Evolutionary conservation across 30 jellyfish, hydroid and myxozoan genomes (phyloP).

Genomic region (Turritopsis rubra): DNA sequence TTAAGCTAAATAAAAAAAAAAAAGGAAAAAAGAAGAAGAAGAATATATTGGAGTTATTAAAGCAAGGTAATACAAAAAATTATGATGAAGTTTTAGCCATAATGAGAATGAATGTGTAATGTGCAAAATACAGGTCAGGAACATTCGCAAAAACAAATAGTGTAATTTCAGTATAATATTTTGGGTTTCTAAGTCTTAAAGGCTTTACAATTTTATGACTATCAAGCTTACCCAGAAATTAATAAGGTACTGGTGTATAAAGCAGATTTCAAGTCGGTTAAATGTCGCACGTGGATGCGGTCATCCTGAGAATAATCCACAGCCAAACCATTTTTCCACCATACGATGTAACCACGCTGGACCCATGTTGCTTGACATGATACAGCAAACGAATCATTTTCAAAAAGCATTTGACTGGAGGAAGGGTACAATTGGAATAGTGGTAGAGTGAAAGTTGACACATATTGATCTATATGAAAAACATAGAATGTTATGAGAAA

Average conservation of each 20-base stretch:
- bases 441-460: constrained; percentile 41
- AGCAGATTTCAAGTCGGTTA: constrained; percentile 34
- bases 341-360: constrained; percentile 37
- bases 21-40: not conserved
- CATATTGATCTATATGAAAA: constrained; percentile 10
- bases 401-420: constrained; percentile 52
- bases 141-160: too few species aligned
- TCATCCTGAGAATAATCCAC: constrained; percentile 1
- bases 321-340: constrained; percentile 39
- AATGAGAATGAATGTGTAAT: too few species aligned
- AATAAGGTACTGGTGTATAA: constrained; percentile 30
- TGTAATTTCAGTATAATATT: too few species aligned
- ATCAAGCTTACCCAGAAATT: constrained; percentile 36
- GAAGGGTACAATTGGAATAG: constrained; percentile 38
- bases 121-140: too few species aligned
- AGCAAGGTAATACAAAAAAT: too few species aligned
- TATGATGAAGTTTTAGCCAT: too few species aligned
- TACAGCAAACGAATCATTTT: constrained; percentile 47
- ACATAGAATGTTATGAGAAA: not conserved
- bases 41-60: too few species aligned
- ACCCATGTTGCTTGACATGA: constrained; percentile 63
- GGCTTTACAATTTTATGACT: not conserved
- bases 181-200: too few species aligned
- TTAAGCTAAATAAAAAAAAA: not conserved
- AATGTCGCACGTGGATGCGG: constrained; percentile 18